These are phyloP conservation scores for Sarcophaga peregrina DNA, from an alignment of 1,140 invertebrate species.

Conservation along the genomic window DNA sequence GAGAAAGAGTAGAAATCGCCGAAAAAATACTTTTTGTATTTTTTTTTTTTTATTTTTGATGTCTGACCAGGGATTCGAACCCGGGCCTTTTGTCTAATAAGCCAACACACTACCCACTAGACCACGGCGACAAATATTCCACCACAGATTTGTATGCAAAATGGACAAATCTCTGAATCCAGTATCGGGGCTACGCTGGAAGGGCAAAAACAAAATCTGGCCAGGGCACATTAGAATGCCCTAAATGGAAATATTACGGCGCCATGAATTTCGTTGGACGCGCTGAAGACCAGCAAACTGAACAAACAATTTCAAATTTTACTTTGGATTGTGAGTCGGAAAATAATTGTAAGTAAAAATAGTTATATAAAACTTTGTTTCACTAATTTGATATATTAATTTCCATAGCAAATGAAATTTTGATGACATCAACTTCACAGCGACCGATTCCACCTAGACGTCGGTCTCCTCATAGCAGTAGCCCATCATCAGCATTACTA, in stretches of 20 bases:
- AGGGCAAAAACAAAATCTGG: neutral
- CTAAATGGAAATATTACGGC: conserved; percentile 12
- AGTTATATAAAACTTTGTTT: neutral
- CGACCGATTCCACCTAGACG: neutral
- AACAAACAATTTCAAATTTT: neutral
- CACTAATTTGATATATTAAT: too few species aligned
- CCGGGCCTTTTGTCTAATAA: too few species aligned
- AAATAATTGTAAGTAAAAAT: neutral
- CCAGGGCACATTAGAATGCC: neutral
- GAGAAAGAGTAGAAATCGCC: too few species aligned
- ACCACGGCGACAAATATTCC: neutral
- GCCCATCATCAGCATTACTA: neutral
- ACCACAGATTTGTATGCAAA: neutral
- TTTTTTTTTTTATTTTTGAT: too few species aligned
- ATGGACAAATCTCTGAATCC: neutral
- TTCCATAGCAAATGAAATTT: too few species aligned
- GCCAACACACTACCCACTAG: too few species aligned
- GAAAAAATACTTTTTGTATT: too few species aligned
- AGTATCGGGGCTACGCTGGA: neutral
- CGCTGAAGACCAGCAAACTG: neutral
- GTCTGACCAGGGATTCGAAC: too few species aligned
- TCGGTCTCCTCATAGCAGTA: neutral
- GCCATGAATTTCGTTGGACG: neutral
- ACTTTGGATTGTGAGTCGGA: neutral
- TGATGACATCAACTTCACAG: neutral